phyloP scores from a whole-genome alignment of 2,888 invertebrate genomes.

The Hydrotaea diabolus region DNA sequence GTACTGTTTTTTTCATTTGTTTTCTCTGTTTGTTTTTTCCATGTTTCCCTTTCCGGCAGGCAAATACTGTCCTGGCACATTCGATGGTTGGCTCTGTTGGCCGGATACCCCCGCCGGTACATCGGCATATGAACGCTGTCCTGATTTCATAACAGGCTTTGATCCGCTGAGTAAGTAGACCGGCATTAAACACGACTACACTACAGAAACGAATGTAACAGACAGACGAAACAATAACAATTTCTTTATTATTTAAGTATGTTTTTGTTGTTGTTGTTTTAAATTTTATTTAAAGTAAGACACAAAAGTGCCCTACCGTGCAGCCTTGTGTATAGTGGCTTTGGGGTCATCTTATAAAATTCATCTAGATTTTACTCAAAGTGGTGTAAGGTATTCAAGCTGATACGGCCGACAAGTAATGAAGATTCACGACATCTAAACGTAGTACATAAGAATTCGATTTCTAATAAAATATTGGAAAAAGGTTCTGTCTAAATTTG shows the following conservation, averaged over 20 bases:
- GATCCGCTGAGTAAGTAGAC: conserved; percentile 85
- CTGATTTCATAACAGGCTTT: conserved; percentile 89
- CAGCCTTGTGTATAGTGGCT: too few species aligned
- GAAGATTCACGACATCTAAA: too few species aligned
- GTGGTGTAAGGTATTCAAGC: too few species aligned
- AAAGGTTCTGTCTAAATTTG: too few species aligned
- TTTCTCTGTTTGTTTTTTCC: conserved; percentile 15
- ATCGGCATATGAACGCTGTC: conserved; percentile 86
- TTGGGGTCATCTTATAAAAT: too few species aligned
- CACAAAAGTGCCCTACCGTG: too few species aligned
- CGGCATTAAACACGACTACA: background rate
- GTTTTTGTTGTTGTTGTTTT: too few species aligned
- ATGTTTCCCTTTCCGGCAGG: conserved; percentile 78
- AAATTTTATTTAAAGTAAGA: background rate
- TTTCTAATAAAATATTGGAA: too few species aligned
- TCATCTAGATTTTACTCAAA: too few species aligned
- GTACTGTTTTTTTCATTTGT: background rate
- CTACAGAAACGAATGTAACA: too few species aligned
- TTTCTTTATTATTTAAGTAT: background rate
- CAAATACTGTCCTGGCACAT: conserved; percentile 86
- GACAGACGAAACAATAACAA: background rate
- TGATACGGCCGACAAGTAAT: too few species aligned
- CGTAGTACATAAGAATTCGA: too few species aligned
- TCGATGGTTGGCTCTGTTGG: conserved; percentile 92
- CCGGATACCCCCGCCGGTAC: conserved; percentile 87